Conservation (phyloP, 2,113 vertebrate genomes). For the Bubalus kerabau region DNA sequence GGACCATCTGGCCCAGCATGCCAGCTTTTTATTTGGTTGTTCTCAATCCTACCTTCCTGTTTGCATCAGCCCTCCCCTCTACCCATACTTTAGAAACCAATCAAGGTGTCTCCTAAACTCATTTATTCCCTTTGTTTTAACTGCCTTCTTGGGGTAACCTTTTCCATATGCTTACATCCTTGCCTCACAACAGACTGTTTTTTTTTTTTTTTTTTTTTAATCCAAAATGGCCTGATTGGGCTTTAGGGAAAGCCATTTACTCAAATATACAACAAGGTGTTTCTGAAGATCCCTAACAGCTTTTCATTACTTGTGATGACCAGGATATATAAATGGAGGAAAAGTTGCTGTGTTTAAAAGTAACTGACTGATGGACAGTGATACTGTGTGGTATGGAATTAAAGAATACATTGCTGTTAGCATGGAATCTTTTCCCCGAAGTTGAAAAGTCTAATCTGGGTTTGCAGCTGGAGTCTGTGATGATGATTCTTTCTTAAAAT, state of each 20-base stretch:
- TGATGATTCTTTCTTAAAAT: not conserved
- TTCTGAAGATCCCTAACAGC: constrained; percentile 49
- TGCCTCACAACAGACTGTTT: constrained; percentile 18
- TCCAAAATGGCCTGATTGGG: constrained; percentile 41
- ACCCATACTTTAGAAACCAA: constrained; percentile 45
- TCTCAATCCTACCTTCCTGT: constrained; percentile 34
- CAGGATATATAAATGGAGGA: not conserved
- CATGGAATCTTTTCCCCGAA: not conserved
- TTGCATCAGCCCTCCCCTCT: not conserved
- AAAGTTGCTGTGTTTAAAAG: constrained; percentile 57
- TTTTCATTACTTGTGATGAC: constrained; percentile 59
- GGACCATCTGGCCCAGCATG: not conserved
- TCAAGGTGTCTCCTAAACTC: constrained; percentile 49
- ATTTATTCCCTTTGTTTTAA: constrained; percentile 65
- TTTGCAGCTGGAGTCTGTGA: not conserved
- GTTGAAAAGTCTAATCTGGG: not conserved
- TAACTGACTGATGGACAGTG: not conserved
- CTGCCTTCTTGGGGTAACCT: constrained; percentile 56
- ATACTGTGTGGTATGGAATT: not conserved
- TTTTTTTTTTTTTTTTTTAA: not conserved
- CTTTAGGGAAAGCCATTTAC: constrained; percentile 57
- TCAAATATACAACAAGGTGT: constrained; percentile 42
- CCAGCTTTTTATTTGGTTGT: constrained; percentile 36
- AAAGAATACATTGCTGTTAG: not conserved
- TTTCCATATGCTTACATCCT: constrained; percentile 71